Conservation (phyloP, 2,888 invertebrate genomes). For the Epinotia brunnichana region DNA sequence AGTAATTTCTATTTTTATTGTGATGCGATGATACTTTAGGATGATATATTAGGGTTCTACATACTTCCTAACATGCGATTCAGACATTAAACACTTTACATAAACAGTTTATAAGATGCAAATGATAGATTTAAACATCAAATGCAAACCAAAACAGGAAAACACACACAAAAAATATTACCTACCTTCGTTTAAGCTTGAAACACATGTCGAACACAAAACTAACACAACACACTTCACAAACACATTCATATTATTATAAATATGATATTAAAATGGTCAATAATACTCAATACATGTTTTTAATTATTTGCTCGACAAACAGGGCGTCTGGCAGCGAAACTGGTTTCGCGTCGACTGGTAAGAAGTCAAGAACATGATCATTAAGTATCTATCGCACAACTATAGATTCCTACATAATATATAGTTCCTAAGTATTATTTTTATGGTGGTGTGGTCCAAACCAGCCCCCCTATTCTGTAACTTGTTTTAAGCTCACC, state of each 20-base stretch:
- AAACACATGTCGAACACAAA: constrained; percentile 1
- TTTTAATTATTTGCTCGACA: background rate
- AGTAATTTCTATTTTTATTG: too few relatives aligned
- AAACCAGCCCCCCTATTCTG: too few relatives aligned
- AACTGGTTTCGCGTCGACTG: constrained; percentile 20
- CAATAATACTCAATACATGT: background rate
- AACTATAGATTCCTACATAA: too few relatives aligned
- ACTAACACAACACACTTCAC: background rate
- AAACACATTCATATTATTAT: constrained; percentile 22
- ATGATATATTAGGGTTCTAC: too few relatives aligned
- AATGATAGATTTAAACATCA: background rate
- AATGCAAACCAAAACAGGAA: constrained; percentile 10
- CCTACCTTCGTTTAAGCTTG: constrained; percentile 26
- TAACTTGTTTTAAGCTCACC: too few relatives aligned
- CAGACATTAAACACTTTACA: too few relatives aligned
- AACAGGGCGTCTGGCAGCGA: constrained; percentile 1
- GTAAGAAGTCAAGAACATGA: background rate
- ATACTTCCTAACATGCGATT: too few relatives aligned
- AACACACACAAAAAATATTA: background rate
- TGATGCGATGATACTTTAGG: too few relatives aligned
- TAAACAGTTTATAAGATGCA: background rate
- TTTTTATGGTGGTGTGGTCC: too few relatives aligned
- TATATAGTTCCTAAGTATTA: too few relatives aligned
- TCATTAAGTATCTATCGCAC: background rate
- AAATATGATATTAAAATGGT: constrained; percentile 5